Base-by-base conservation (phyloP, 2,888 invertebrate species). In the Cheilosia vulpina region DNA sequence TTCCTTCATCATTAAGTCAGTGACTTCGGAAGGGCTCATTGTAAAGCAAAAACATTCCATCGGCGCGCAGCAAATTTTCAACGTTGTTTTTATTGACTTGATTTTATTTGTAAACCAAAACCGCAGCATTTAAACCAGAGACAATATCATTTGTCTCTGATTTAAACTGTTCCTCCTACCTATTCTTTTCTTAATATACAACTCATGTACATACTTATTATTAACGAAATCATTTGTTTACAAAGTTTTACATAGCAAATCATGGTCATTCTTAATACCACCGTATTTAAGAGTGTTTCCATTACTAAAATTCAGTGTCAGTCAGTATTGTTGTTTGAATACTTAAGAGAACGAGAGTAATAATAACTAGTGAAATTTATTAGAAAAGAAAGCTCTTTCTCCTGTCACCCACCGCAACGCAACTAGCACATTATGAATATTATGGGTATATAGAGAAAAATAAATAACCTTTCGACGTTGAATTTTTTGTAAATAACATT, bases 371-470 rank as follows among this genome's bases (percentile, higher is more conserved):
- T 43, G 43, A 45, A 53, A 41, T 50, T 38, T 45, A 50, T 57
- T 47, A 24, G 27, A 65, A 75, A 65, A 65, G 24, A 75, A 75
- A 65, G 65, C 75, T 65, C 47, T 50, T 31, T 24, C 62, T 52
- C 5, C 21, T 60, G 55, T 52, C 50, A 38, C 43, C 27, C n/a
- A 34, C 34, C 17, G 27, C 27, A 2, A 19, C 57, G 9, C 17
- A 31, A 34, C n/a, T 17, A n/a, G 13, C 15, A 27, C 5, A 15
- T 15, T 17, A 11, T 17, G 34, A 2, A 34, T n/a, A n/a, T n/a
- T n/a, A n/a, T n/a, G 7, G 17, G n/a, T n/a, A n/a, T 45, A 19
- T 9, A 60, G 38, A 62, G 38, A 50, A 71, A 38, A n/a, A 43
- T 45, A 62, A 24, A 52, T 38, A 34, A 50, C 38, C 38, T 38